phyloP scores from a whole-genome alignment of 2,888 invertebrate species.

The Balanococcus diminutus region DNA sequence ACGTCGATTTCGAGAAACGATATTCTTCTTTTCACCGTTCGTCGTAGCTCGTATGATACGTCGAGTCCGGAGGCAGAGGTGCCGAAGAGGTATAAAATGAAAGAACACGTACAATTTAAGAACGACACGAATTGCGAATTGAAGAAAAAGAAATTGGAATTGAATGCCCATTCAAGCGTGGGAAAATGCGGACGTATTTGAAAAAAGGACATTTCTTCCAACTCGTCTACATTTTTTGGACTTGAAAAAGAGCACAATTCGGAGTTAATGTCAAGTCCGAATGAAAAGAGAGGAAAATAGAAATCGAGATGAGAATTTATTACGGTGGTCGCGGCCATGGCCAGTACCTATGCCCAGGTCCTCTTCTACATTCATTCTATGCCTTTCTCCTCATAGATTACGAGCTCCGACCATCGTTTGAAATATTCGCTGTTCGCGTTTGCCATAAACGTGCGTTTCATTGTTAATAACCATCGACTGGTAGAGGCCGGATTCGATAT shows the following conservation, averaged over 20 bases:
- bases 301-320: constrained; percentile 29
- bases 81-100: background rate
- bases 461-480: background rate
- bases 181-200: constrained; percentile 26
- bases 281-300: constrained; percentile 9
- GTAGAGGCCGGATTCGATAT: background rate
- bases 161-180: constrained; percentile 20
- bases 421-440: background rate
- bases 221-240: constrained; percentile 20
- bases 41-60: background rate
- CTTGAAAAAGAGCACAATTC: background rate
- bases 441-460: background rate
- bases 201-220: constrained; percentile 36
- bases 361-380: background rate
- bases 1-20: background rate
- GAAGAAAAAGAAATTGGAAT: constrained; percentile 31
- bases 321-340: background rate
- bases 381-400: background rate
- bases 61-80: background rate
- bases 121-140: background rate
- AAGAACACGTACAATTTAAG: constrained; percentile 21
- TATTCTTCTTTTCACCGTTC: background rate
- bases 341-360: background rate
- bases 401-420: background rate
- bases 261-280: background rate